These are phyloP conservation scores for Cinara cedri DNA, from an alignment of 2,888 invertebrate species.

Conservation along the genomic window DNA sequence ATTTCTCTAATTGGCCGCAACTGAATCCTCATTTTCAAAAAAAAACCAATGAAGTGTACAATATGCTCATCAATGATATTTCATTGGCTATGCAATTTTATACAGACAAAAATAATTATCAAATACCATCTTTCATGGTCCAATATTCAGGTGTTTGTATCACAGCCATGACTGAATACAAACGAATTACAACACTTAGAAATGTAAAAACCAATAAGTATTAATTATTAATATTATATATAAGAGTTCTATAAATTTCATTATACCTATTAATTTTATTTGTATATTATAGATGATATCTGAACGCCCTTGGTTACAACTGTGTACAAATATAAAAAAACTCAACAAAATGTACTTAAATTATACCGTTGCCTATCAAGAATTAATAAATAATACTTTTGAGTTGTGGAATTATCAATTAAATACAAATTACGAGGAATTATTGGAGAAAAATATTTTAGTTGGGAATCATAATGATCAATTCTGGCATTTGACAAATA, in stretches of 20 bases:
- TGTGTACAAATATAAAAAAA: conserved; percentile 8
- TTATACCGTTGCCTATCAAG: neutral
- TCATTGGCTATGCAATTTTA: neutral
- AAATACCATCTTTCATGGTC: conserved; percentile 3
- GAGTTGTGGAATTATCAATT: conserved; percentile 8
- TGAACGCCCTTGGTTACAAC: conserved; percentile 35
- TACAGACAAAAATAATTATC: neutral
- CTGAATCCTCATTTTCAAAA: neutral
- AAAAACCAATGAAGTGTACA: conserved; percentile 17
- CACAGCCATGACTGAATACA: conserved; percentile 10
- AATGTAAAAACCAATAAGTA: neutral
- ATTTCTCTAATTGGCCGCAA: conserved; percentile 31
- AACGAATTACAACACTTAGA: conserved; percentile 9
- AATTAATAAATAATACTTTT: neutral
- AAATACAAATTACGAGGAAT: neutral
- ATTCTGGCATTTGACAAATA: conserved; percentile 29
- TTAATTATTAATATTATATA: conserved; percentile 5
- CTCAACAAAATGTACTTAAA: neutral
- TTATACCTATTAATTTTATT: neutral
- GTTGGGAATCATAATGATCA: conserved; percentile 36
- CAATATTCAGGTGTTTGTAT: conserved; percentile 14
- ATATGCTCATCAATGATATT: conserved; percentile 26
- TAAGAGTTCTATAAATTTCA: neutral
- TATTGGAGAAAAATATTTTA: conserved; percentile 16
- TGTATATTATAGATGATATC: conserved; percentile 26